A percentile compares a stretch with the other conserved stretches of the same genome.
These are phyloP conservation scores for Zoanthus gigantus DNA, from an alignment of 92 coral and sea anemone species.

Conservation along the genomic window DNA sequence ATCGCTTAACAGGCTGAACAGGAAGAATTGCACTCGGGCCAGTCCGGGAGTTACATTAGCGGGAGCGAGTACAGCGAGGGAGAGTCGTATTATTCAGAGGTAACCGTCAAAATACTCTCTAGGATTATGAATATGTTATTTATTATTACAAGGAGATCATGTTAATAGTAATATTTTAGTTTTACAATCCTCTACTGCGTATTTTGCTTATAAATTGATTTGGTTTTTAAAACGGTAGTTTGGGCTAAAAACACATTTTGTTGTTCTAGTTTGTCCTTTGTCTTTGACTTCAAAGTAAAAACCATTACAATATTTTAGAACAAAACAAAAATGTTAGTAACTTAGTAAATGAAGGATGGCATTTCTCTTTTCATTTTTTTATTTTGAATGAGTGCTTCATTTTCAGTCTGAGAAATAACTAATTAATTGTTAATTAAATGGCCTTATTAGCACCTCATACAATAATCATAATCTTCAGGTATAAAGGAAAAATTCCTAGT, in stretches of 20 bases:
- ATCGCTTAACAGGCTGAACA: slow-evolving; percentile 61
- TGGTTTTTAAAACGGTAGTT: background rate
- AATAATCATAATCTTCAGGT: background rate
- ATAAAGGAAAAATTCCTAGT: background rate
- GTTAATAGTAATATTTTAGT: background rate
- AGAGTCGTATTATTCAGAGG: slow-evolving; percentile 92
- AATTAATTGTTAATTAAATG: too few species aligned
- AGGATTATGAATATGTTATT: background rate
- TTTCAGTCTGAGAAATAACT: background rate
- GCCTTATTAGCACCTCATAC: background rate
- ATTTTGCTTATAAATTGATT: background rate
- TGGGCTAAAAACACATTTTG: background rate
- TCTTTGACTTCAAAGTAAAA: too few species aligned
- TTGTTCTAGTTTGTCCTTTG: background rate
- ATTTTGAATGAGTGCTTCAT: background rate
- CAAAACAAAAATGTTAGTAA: background rate
- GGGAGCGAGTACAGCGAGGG: slow-evolving; percentile 95
- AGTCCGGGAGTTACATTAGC: slow-evolving; percentile 91
- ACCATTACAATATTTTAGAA: background rate
- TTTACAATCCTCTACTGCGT: background rate
- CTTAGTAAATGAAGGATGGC: background rate
- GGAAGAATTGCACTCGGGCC: slow-evolving; percentile 71
- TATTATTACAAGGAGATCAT: background rate
- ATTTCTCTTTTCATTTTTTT: background rate
- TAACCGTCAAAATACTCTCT: slow-evolving; percentile 22